Conservation (phyloP, 2,113 vertebrate genomes). For the Bubo bubo region DNA sequence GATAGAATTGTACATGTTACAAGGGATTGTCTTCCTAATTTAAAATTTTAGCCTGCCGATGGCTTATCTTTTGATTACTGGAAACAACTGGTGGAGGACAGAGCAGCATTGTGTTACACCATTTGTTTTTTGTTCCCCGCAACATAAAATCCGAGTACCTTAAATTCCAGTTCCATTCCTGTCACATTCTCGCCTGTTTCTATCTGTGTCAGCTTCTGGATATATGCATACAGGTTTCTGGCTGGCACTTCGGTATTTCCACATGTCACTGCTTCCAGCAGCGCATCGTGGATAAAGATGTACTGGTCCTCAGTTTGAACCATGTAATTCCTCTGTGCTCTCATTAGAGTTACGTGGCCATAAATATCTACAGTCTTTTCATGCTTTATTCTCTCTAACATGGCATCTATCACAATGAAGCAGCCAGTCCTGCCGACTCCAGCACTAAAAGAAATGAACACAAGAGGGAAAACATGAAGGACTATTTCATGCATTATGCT, state of each 20-base stretch:
- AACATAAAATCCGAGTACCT: conserved; percentile 78
- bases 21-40: not conserved
- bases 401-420: conserved; percentile 99
- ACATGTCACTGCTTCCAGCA: conserved; percentile 97
- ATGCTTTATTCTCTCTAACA: conserved; percentile 98
- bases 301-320: conserved; percentile 99
- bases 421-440: conserved; percentile 97
- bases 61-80: not conserved
- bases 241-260: conserved; percentile 99
- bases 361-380: conserved; percentile 99
- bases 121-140: not conserved
- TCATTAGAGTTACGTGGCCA: conserved; percentile 98
- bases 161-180: conserved; percentile 98
- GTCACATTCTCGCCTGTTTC: conserved; percentile 97
- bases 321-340: conserved; percentile 99
- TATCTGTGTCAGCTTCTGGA: conserved; percentile 98
- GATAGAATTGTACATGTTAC: not conserved
- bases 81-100: not conserved
- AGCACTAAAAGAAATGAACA: conserved; percentile 79
- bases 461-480: not conserved
- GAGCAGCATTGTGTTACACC: not conserved
- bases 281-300: conserved; percentile 97
- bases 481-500: not conserved
- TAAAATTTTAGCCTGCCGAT: not conserved
- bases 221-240: conserved; percentile 97